These are phyloP conservation scores for Ceraclea dissimilis DNA, from an alignment of 2,888 invertebrate genomes.

Conservation along the genomic window DNA sequence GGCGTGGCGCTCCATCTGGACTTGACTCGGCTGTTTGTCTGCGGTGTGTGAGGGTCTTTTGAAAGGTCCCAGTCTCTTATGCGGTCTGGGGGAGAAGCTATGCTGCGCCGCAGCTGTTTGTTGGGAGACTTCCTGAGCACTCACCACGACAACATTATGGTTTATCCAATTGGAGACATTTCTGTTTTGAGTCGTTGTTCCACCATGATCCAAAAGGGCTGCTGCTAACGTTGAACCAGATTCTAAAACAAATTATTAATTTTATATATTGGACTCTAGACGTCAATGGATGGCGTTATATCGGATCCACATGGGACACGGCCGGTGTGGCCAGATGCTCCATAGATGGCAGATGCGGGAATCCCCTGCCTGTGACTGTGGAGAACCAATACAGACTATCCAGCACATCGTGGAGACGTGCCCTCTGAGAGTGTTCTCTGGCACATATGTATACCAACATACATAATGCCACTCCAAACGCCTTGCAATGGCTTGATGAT, in stretches of 20 bases:
- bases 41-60: constrained; percentile 42
- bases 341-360: no score
- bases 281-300: background rate
- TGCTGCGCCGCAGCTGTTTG: constrained; percentile 32
- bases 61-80: constrained; percentile 62
- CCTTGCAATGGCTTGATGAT: no score
- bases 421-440: no score
- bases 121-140: constrained; percentile 23
- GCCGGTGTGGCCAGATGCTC: no score
- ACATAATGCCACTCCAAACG: no score
- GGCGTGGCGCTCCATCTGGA: constrained; percentile 18
- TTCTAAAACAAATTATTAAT: constrained; percentile 29
- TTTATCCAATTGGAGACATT: constrained; percentile 22
- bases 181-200: constrained; percentile 7
- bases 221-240: constrained; percentile 49
- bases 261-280: no score
- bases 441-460: no score
- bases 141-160: constrained; percentile 34
- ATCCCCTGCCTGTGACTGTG: no score
- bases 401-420: no score
- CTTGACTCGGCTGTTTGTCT: constrained; percentile 26
- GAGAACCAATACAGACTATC: no score
- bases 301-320: no score
- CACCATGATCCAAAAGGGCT: constrained; percentile 52
- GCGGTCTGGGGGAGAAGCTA: constrained; percentile 59